phyloP scores from a whole-genome alignment of 2,797 vertebrate species.

The Phataginus tricuspis region DNA sequence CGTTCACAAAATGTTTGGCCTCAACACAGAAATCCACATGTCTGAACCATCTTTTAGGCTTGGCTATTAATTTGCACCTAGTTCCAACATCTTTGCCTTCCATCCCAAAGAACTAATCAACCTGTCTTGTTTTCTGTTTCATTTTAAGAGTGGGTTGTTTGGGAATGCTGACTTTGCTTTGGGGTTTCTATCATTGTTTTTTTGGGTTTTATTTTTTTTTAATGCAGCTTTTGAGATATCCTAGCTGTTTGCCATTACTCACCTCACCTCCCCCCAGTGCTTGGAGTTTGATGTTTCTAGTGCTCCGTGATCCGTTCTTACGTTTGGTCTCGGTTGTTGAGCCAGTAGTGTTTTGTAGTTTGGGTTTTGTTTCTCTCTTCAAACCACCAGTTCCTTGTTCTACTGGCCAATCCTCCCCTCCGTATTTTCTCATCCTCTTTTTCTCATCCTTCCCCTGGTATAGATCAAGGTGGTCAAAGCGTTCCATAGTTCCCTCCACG shows the following conservation, averaged over 20 bases:
- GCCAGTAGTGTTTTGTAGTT: slow-evolving; percentile 39
- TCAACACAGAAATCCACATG: slow-evolving; percentile 70
- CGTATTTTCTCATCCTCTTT: slow-evolving; percentile 56
- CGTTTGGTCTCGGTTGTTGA: slow-evolving; percentile 70
- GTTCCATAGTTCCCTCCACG: slow-evolving; percentile 95
- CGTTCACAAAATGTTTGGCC: slow-evolving; percentile 62
- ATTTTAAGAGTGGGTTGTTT: slow-evolving; percentile 62
- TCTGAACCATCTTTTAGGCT: slow-evolving; percentile 81
- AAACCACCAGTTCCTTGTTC: slow-evolving; percentile 51
- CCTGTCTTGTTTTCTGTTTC: slow-evolving; percentile 63
- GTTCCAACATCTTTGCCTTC: slow-evolving; percentile 4
- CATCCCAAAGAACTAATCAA: slow-evolving; percentile 77
- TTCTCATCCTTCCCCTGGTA: slow-evolving; percentile 25
- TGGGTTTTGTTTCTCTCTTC: slow-evolving; percentile 64
- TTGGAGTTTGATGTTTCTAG: slow-evolving; percentile 76
- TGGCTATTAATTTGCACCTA: slow-evolving; percentile 74
- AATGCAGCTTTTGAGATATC: slow-evolving; percentile 80
- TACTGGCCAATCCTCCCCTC: slow-evolving; percentile 53
- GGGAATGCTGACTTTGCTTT: slow-evolving; percentile 66
- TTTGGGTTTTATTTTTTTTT: slow-evolving; percentile 72
- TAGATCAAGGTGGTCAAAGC: slow-evolving; percentile 99
- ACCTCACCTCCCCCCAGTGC: slow-evolving; percentile 69
- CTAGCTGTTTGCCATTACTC: slow-evolving; percentile 70
- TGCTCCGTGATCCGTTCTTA: slow-evolving; percentile 67
- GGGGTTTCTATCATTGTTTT: slow-evolving; percentile 76